Evolutionary conservation across 2,113 vertebrate genomes (phyloP).

Genomic region (Tetrax tetrax): DNA sequence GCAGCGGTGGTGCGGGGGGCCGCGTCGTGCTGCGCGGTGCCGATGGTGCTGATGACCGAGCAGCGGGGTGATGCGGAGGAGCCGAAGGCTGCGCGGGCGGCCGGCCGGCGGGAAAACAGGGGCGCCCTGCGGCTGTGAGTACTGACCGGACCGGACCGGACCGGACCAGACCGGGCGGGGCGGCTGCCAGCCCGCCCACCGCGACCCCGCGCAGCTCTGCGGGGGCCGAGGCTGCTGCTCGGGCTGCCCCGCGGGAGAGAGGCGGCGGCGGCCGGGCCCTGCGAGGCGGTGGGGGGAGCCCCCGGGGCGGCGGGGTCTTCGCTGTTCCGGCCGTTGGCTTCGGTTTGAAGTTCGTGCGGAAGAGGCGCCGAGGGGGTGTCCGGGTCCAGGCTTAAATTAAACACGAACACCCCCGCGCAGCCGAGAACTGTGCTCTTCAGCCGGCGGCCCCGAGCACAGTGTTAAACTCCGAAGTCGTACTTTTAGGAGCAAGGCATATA

Average conservation of each 20-base stretch:
- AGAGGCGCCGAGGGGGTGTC: rapidly evolving
- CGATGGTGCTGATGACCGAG: conserved; percentile 64
- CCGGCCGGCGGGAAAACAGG: conserved; percentile 54
- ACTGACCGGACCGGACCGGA: too few relatives aligned
- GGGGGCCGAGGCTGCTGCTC: neutral
- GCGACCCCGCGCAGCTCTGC: neutral
- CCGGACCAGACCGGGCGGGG: neutral
- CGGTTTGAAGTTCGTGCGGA: neutral
- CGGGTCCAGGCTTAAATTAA: too few relatives aligned
- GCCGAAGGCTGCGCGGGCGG: neutral
- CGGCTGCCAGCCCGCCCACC: too few relatives aligned
- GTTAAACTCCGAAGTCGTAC: neutral
- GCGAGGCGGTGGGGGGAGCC: neutral
- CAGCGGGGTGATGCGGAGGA: conserved; percentile 68
- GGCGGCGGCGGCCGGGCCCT: neutral
- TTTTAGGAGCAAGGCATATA: neutral
- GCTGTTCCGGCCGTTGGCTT: neutral
- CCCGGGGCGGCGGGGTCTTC: neutral
- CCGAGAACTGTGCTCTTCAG: too few relatives aligned
- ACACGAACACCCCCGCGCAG: rapidly evolving
- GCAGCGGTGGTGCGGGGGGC: neutral
- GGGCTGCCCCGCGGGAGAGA: neutral
- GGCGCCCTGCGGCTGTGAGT: conserved; percentile 63
- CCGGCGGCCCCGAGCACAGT: neutral
- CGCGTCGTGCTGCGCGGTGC: neutral